phyloP scores from a whole-genome alignment of 2,888 invertebrate genomes.

The Myopa testacea region DNA sequence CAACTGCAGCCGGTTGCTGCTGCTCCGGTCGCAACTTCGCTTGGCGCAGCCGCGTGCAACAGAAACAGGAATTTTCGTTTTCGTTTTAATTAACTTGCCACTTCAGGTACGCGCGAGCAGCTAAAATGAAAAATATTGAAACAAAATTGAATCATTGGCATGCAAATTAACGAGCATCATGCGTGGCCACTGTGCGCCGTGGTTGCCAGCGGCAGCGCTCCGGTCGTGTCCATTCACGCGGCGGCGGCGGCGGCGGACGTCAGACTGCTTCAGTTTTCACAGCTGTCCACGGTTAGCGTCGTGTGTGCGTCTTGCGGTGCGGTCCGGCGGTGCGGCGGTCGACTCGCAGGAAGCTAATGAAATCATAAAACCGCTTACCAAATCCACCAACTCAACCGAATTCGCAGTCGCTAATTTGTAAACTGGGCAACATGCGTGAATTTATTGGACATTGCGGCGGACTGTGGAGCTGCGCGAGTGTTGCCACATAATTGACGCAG shows the following conservation, averaged over 20 bases:
- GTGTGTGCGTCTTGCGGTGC: conserved; percentile 40
- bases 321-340: conserved; percentile 15
- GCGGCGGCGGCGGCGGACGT: background rate
- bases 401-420: conserved; percentile 20
- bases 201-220: background rate
- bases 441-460: background rate
- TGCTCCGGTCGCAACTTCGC: background rate
- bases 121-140: background rate
- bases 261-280: conserved; percentile 31
- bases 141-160: conserved; percentile 13
- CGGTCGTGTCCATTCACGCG: background rate
- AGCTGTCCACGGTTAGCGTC: conserved; percentile 42
- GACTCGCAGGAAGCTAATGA: conserved; percentile 55
- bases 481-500: background rate
- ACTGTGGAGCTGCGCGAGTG: background rate
- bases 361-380: conserved; percentile 56
- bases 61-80: conserved; percentile 15
- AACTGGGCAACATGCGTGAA: conserved; percentile 22
- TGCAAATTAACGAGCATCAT: conserved; percentile 30
- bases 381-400: conserved; percentile 23
- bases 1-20: background rate
- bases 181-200: background rate
- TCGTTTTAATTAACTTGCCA: conserved; percentile 43
- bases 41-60: conserved; percentile 18
- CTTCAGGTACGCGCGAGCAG: conserved; percentile 29